phyloP scores from a whole-genome alignment of 2,113 vertebrate genomes.

The Cyphomyrus discorhynchus region DNA sequence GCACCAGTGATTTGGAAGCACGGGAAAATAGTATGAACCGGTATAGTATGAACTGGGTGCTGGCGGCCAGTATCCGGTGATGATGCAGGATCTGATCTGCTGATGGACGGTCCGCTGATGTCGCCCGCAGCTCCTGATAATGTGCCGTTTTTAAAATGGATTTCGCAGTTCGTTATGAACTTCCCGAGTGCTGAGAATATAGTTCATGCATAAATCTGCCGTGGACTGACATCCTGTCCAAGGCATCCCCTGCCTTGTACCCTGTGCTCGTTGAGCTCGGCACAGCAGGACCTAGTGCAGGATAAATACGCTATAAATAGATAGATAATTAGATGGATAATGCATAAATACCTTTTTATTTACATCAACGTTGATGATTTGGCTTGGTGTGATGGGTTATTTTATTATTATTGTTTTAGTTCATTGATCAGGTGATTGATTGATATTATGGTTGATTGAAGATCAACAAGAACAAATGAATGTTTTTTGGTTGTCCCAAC shows the following conservation, averaged over 20 bases:
- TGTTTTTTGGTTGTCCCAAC: background rate
- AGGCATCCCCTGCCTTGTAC: background rate
- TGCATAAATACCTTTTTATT: background rate
- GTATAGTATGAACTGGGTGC: conserved; percentile 49
- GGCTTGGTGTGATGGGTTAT: background rate
- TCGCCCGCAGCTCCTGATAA: background rate
- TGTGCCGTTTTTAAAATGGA: background rate
- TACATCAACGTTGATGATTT: background rate
- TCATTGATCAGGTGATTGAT: background rate
- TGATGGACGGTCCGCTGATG: background rate
- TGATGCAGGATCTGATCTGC: background rate
- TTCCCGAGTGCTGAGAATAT: background rate
- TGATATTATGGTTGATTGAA: background rate
- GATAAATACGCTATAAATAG: background rate
- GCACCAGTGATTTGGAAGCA: conserved; percentile 33
- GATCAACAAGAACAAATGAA: background rate
- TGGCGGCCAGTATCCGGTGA: conserved; percentile 18
- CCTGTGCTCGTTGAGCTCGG: background rate
- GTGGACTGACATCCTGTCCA: background rate
- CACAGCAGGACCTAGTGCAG: background rate
- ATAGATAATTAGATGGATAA: background rate
- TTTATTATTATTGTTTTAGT: background rate
- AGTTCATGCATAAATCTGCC: background rate
- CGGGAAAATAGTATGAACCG: conserved; percentile 54
- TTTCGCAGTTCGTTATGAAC: background rate